Evolutionary conservation across 2,113 vertebrate genomes (phyloP).

Genomic region (Fregetta grallaria): DNA sequence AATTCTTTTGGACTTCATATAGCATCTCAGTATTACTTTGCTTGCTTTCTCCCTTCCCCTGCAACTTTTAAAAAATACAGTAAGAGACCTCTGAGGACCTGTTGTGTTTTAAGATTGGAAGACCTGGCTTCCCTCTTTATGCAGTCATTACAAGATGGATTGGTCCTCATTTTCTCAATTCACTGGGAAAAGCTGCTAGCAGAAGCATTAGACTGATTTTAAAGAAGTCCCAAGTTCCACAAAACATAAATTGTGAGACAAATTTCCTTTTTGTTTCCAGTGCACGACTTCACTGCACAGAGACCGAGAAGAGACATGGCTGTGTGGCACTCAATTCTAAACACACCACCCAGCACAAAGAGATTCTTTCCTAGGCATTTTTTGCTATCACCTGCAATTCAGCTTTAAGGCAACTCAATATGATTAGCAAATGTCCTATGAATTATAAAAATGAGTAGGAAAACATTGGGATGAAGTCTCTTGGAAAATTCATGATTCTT

Average conservation of each 20-base stretch:
- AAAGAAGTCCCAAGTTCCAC: background rate
- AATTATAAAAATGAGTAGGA: constrained; percentile 66
- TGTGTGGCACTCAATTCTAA: background rate
- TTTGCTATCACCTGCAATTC: constrained; percentile 8
- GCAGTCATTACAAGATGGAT: background rate
- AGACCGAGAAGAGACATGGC: background rate
- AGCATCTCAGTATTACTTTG: background rate
- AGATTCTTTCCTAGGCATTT: background rate
- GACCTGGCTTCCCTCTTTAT: background rate
- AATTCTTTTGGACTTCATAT: background rate
- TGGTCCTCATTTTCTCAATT: background rate
- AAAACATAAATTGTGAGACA: background rate
- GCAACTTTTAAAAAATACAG: background rate
- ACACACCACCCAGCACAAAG: background rate
- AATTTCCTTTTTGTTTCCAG: background rate
- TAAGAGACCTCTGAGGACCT: background rate
- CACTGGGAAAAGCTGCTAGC: background rate
- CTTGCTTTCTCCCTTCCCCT: background rate
- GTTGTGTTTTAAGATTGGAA: background rate
- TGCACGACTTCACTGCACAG: background rate
- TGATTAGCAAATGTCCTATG: constrained; percentile 70
- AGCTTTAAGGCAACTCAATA: constrained; percentile 35
- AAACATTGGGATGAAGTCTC: constrained; percentile 59
- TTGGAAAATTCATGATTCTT: constrained; percentile 73
- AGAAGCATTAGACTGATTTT: background rate